These are phyloP conservation scores for Cydia amplana DNA, from an alignment of 1,140 invertebrate species.

Conservation along the genomic window DNA sequence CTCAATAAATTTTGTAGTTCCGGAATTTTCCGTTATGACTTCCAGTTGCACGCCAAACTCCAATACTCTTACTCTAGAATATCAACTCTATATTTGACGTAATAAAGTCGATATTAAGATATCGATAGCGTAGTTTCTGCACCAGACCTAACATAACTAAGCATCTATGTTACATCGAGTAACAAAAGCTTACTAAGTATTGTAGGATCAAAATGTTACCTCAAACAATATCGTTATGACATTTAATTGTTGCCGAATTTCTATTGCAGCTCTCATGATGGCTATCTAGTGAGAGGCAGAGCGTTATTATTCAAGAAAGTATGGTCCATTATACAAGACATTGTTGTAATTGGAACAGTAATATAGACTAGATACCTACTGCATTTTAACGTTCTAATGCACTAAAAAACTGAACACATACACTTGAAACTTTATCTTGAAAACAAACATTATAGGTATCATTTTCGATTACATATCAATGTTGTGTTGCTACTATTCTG, in stretches of 20 bases:
- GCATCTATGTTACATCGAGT: neutral
- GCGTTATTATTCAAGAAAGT: neutral
- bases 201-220: neutral
- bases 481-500: neutral
- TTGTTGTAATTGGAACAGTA: neutral
- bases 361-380: neutral
- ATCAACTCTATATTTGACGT: neutral
- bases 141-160: neutral
- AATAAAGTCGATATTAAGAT: neutral
- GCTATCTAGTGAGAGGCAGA: conserved; percentile 6
- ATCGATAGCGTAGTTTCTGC: neutral
- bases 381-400: neutral
- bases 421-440: neutral
- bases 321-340: neutral
- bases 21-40: no score
- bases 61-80: neutral
- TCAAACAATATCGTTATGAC: conserved; percentile 10
- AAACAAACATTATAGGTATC: neutral
- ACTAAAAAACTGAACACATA: neutral
- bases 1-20: no score
- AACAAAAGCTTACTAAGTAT: neutral
- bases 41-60: no score
- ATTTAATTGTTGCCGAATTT: conserved; percentile 8
- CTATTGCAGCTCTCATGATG: neutral
- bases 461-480: neutral